Evolutionary conservation across 2,888 invertebrate genomes (phyloP).

Genomic region (Clunio marinus): DNA sequence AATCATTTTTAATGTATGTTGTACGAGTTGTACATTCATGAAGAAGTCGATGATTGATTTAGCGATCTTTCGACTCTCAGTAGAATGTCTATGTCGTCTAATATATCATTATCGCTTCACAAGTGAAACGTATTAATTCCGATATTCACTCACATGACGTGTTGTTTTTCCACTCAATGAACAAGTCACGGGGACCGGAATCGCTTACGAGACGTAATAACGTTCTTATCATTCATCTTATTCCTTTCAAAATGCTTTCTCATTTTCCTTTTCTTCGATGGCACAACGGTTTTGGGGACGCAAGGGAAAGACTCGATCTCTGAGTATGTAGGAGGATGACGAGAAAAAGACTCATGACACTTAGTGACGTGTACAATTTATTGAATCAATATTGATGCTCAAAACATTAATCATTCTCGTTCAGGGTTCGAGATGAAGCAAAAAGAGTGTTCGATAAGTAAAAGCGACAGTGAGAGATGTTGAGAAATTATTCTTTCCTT

Average conservation of each 20-base stretch:
- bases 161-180: neutral
- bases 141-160: neutral
- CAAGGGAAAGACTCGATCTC: neutral
- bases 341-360: slow-evolving; percentile 26
- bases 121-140: neutral
- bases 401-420: slow-evolving; percentile 29
- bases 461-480: neutral
- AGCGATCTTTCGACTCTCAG: neutral
- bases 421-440: neutral
- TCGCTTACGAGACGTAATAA: neutral
- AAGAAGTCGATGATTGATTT: neutral
- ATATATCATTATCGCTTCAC: neutral
- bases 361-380: slow-evolving; percentile 38
- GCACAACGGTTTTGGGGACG: neutral
- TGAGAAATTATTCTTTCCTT: neutral
- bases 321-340: neutral
- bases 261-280: neutral
- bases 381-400: slow-evolving; percentile 38
- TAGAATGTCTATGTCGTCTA: neutral
- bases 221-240: neutral
- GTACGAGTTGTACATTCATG: neutral
- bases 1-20: neutral
- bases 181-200: neutral
- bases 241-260: neutral
- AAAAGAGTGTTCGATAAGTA: neutral